Conservation (phyloP, 2,113 vertebrate genomes). For the Pyxicephalus adspersus region DNA sequence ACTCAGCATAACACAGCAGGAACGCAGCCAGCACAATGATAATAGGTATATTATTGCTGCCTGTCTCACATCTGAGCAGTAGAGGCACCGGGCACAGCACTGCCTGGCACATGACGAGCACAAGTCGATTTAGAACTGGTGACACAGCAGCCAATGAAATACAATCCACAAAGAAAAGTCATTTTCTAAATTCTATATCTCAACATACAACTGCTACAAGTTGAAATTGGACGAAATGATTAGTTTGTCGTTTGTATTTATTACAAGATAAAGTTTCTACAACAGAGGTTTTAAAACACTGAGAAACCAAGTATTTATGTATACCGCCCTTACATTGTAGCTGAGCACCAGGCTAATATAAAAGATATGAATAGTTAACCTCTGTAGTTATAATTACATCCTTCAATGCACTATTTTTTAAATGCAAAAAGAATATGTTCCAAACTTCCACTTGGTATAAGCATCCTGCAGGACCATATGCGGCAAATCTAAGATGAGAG, state of each 20-base stretch:
- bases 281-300: not conserved
- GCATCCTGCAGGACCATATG: no score
- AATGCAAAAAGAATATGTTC: no score
- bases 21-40: slow-evolving; percentile 11
- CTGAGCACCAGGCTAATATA: no score
- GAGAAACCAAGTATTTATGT: not conserved
- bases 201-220: not conserved
- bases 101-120: not conserved
- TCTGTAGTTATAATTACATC: no score
- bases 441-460: no score
- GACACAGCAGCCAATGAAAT: not conserved
- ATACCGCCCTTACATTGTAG: no score
- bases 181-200: not conserved
- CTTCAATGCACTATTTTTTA: no score
- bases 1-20: slow-evolving; percentile 13
- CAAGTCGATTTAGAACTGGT: not conserved
- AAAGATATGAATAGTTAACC: no score
- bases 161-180: not conserved
- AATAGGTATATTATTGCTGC: not conserved
- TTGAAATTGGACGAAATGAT: no score
- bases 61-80: not conserved
- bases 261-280: not conserved
- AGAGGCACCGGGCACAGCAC: not conserved
- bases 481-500: no score
- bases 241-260: not conserved